Evolutionary conservation across 2,113 vertebrate species (phyloP), one percentile per base, ranked within the genome.

Genomic region (Phalacrocorax pelagicus): DNA sequence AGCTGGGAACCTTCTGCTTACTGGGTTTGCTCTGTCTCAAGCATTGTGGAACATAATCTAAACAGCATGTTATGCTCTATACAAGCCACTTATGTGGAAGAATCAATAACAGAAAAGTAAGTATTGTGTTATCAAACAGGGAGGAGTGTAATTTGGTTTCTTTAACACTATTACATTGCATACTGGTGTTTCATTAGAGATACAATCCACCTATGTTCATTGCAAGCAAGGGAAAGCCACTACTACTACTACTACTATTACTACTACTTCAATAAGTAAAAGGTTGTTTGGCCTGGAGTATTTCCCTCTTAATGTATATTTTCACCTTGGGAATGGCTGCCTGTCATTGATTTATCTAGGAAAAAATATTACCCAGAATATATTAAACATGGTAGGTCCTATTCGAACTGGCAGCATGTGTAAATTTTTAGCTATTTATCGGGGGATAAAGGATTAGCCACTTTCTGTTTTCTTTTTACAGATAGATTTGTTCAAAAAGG

Each of bases 61-160:
- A 95, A 61, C 82, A 96, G 82, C 82, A 58, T 96, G 88, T 95
- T 95, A 36, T 84, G 93, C 90, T 95, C 92, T 63, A 22, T 52
- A 26, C 82, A 72, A 62, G 52, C 47, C 47, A 52, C 91, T 88
- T 88, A 74, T 7, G 10, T 67, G 84, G 84, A 90, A 96, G 77
- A 96, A 97, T 97, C 97, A 91, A 90, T 97, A 93, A 93, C 4
- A 10, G 82, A 69, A 78, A 90, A 93, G 86, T 92, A 88, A 86
- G 78, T 36, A 65, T 65, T 74, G 54, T 94, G 74, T 94, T 89
- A 91, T 91, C 90, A 92, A 86, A 90, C 17, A 72, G 69, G 27
- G 78, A 91, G 65, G 57, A 66, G 44, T 91, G 70, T 88, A 46
- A 57, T 71, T 90, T 91, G 93, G 32, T 94, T 90, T 83, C 90